phyloP scores from a whole-genome alignment of 2,113 vertebrate species.

The Pteropus alecto region DNA sequence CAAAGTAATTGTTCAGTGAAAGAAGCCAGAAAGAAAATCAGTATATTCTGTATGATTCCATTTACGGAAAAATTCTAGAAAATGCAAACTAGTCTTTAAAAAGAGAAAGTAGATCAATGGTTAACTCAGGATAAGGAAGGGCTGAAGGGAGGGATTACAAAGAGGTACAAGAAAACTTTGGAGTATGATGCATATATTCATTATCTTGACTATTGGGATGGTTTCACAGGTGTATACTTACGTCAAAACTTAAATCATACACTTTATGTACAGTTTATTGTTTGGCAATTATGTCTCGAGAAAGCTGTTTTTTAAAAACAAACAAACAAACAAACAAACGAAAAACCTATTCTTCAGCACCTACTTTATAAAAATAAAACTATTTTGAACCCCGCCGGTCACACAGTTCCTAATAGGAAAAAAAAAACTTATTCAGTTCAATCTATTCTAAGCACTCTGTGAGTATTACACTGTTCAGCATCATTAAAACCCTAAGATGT shows the following conservation, averaged over 20 bases:
- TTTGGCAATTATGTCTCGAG: not conserved
- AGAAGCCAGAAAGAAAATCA: not conserved
- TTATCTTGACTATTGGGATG: not conserved
- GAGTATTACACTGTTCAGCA: not conserved
- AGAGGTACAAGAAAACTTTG: not conserved
- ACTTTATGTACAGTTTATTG: not conserved
- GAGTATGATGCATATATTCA: not conserved
- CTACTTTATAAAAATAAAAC: no score
- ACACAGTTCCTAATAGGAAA: no score
- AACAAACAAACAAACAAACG: no score
- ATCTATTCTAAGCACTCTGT: not conserved
- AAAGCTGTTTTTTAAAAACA: not conserved
- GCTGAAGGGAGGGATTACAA: not conserved
- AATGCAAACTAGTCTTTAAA: not conserved
- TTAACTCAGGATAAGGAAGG: not conserved
- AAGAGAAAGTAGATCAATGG: not conserved
- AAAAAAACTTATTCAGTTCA: not conserved
- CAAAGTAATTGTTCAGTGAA: not conserved
- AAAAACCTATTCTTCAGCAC: no score
- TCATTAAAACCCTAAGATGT: not conserved
- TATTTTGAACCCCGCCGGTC: no score
- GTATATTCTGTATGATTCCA: not conserved
- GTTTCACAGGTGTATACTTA: not conserved
- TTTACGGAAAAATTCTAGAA: slow-evolving; percentile 12
- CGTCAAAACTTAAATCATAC: not conserved